Evolutionary conservation across 2,797 vertebrate species (phyloP).

Genomic region (Diceros bicornis): DNA sequence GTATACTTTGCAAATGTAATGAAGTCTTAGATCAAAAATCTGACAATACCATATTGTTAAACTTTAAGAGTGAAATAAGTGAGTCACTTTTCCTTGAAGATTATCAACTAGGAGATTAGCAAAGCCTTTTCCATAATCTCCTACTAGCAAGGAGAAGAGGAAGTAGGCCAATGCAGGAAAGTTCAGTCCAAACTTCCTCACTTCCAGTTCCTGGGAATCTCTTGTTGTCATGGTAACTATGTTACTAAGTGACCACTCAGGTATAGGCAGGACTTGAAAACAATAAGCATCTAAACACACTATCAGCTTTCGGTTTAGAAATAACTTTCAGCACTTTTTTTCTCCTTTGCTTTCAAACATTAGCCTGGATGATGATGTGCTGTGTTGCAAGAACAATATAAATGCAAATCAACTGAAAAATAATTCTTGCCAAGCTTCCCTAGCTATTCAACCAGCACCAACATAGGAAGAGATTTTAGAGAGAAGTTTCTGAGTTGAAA

Average conservation of each 20-base stretch:
- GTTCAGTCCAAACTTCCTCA: neutral
- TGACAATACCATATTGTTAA: neutral
- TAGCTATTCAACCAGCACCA: neutral
- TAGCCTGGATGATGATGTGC: neutral
- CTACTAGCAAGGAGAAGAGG: neutral
- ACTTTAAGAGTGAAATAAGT: neutral
- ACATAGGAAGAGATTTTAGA: neutral
- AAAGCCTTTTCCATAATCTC: neutral
- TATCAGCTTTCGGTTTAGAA: constrained; percentile 37
- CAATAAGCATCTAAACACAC: neutral
- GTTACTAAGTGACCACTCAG: neutral
- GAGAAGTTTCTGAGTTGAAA: neutral
- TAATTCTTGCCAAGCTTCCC: neutral
- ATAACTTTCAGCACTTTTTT: constrained; percentile 37
- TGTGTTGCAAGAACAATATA: neutral
- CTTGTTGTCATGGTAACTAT: constrained; percentile 46
- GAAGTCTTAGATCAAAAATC: constrained; percentile 44
- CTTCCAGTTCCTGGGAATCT: neutral
- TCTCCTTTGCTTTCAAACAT: constrained; percentile 59
- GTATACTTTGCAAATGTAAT: constrained; percentile 4
- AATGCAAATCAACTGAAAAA: neutral
- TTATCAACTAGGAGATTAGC: neutral
- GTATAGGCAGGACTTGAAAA: neutral
- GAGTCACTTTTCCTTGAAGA: neutral
- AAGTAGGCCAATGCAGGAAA: neutral